These are phyloP conservation scores for Paramormyrops hopkinsi DNA, from an alignment of 2,797 vertebrate genomes.

Conservation along the genomic window DNA sequence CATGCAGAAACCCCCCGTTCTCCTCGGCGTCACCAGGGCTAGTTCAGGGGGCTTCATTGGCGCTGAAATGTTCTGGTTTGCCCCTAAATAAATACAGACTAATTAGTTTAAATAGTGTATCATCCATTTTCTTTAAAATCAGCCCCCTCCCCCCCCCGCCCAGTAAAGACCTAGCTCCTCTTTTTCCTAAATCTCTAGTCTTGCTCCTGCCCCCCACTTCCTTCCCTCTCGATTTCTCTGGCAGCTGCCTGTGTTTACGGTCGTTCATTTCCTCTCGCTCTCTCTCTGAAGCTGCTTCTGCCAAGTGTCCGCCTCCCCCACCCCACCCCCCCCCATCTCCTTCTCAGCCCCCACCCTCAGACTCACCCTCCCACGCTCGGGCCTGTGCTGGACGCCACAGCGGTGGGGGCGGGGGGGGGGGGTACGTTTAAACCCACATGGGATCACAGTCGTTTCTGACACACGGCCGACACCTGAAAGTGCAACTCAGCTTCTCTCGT, in stretches of 20 bases:
- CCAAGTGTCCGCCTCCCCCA: neutral
- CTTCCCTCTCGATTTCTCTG: neutral
- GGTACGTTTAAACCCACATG: neutral
- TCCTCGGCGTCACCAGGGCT: neutral
- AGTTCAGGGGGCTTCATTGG: neutral
- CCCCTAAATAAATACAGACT: neutral
- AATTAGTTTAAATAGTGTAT: neutral
- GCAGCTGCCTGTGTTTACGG: neutral
- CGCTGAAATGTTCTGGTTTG: neutral
- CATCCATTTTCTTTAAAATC: neutral
- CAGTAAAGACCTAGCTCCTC: neutral
- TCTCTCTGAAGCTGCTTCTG: neutral
- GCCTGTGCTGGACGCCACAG: neutral
- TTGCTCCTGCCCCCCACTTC: neutral
- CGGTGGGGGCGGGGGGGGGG: neutral
- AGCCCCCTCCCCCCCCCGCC: neutral
- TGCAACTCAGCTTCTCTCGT: neutral
- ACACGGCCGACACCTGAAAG: neutral
- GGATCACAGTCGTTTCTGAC: neutral
- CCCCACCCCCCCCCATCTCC: neutral
- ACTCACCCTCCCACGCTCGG: neutral
- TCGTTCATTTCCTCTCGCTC: neutral
- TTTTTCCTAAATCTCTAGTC: neutral
- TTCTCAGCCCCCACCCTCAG: neutral
- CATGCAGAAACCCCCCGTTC: neutral